These are phyloP conservation scores for Ophion costatus DNA, from an alignment of 2,888 invertebrate species.

Conservation along the genomic window DNA sequence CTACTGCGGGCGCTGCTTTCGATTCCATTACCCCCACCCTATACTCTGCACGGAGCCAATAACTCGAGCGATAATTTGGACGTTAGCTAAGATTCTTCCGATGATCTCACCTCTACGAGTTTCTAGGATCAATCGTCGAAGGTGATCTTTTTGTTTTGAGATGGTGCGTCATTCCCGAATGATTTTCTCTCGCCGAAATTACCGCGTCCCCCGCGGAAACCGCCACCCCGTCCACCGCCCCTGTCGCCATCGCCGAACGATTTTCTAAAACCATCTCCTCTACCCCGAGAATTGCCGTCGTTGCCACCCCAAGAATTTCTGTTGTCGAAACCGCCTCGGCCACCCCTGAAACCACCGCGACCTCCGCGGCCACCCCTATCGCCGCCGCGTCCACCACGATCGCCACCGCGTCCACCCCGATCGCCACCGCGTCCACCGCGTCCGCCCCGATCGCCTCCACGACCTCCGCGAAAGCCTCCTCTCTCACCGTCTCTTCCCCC, in stretches of 20 bases:
- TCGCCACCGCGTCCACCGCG: conserved; percentile 70
- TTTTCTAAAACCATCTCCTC: conserved; percentile 75
- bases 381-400: conserved; percentile 72
- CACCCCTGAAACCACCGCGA: conserved; percentile 77
- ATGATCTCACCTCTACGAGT: conserved; percentile 53
- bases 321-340: conserved; percentile 74
- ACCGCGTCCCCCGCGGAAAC: conserved; percentile 81
- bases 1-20: no score
- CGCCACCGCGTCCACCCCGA: conserved; percentile 74
- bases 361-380: conserved; percentile 78
- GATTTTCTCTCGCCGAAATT: conserved; percentile 85
- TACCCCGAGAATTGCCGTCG: conserved; percentile 74
- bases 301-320: conserved; percentile 77
- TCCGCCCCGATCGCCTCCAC: conserved; percentile 71
- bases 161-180: conserved; percentile 81
- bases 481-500: conserved; percentile 70
- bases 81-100: background rate
- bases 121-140: conserved; percentile 85
- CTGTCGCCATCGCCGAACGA: conserved; percentile 74
- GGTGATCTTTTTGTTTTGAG: conserved; percentile 91
- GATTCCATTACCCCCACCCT: no score
- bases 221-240: conserved; percentile 72
- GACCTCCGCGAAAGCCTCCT: conserved; percentile 64
- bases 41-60: no score
- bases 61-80: no score